Percentiles rank a stretch among this genome's conserved stretches.
phyloP scores from a whole-genome alignment of 2,113 vertebrate genomes.

The Oryctolagus cuniculus region DNA sequence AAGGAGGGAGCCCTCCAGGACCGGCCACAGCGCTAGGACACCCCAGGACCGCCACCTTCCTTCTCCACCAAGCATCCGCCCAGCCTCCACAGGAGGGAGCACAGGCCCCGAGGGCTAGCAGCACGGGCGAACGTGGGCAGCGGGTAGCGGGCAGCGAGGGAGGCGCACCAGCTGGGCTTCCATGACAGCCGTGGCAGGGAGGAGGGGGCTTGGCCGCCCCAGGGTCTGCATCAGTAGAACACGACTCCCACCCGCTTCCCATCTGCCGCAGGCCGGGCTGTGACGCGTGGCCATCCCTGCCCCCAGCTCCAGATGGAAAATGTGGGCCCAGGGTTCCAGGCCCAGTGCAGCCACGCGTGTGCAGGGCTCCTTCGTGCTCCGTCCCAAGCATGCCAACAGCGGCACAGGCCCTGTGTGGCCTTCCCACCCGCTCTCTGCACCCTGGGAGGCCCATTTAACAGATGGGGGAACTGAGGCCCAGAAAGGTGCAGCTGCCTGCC shows the following conservation, averaged over 20 bases:
- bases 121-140: not conserved
- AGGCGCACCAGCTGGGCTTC: not conserved
- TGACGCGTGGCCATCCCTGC: constrained; percentile 46
- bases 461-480: not conserved
- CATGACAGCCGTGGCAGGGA: not conserved
- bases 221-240: constrained; percentile 68
- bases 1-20: constrained; percentile 6
- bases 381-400: rapidly evolving
- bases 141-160: not conserved
- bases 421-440: not conserved
- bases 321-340: not conserved
- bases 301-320: not conserved
- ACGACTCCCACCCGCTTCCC: constrained; percentile 32
- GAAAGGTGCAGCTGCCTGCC: not conserved
- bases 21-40: not conserved
- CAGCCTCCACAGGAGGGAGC: no score
- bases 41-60: not conserved
- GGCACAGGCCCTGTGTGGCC: not conserved
- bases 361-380: not conserved
- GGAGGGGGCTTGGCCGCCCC: constrained; percentile 43
- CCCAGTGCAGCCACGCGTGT: not conserved
- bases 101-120: no score
- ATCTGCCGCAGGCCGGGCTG: constrained; percentile 66
- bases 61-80: not conserved
- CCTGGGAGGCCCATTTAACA: not conserved